Evolutionary conservation across 2,113 vertebrate species (phyloP).

Genomic region (Synchiropus splendidus): DNA sequence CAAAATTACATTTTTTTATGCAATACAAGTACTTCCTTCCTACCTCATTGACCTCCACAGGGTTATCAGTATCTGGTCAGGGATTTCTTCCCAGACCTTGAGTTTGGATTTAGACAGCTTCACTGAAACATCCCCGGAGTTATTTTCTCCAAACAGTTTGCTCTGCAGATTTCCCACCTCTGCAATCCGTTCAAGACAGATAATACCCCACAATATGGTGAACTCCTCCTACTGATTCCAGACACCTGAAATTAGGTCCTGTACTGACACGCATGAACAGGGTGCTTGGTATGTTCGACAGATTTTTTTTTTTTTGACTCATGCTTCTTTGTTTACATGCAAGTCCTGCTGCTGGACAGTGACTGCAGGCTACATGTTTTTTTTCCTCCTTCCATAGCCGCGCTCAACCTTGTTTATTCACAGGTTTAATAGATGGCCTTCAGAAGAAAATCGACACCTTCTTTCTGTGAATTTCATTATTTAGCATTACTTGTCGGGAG

Average conservation of each 20-base stretch:
- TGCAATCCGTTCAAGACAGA: constrained; percentile 34
- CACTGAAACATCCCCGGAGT: constrained; percentile 3
- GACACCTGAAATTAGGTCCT: constrained; percentile 24
- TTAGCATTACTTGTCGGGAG: too few relatives aligned
- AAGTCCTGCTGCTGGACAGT: constrained; percentile 5
- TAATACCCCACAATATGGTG: constrained; percentile 11
- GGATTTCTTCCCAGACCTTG: constrained; percentile 24
- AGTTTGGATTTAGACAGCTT: neutral
- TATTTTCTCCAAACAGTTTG: constrained; percentile 5
- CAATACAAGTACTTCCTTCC: too few relatives aligned
- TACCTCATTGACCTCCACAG: too few relatives aligned
- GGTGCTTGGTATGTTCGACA: constrained; percentile 13
- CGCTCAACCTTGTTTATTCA: constrained; percentile 1
- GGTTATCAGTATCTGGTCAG: too few relatives aligned
- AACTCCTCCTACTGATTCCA: constrained; percentile 7
- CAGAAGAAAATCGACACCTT: too few relatives aligned
- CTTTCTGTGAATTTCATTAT: too few relatives aligned
- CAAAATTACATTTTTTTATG: too few relatives aligned
- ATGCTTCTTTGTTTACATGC: constrained; percentile 15
- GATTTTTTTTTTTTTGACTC: constrained; percentile 11
- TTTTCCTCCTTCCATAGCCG: too few relatives aligned
- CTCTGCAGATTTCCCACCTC: constrained; percentile 20
- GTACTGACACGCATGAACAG: constrained; percentile 22
- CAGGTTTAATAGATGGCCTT: too few relatives aligned
- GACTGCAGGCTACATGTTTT: constrained; percentile 10